Conservation (phyloP, 2,113 vertebrate genomes). For the Fulica atra region DNA sequence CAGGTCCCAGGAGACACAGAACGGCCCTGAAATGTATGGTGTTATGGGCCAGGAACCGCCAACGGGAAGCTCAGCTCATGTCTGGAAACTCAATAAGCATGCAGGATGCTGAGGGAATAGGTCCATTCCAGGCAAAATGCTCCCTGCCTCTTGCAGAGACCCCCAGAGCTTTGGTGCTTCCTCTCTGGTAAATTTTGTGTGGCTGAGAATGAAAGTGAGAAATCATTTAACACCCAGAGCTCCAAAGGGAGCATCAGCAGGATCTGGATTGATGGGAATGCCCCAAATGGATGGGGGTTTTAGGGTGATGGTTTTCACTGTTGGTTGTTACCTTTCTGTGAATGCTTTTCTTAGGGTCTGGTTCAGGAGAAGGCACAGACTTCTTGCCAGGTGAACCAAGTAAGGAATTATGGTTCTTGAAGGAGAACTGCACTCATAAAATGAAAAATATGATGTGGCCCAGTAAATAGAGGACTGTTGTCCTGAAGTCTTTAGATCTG, state of each 20-base stretch:
- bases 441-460: background rate
- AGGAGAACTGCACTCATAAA: background rate
- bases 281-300: background rate
- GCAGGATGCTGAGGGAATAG: background rate
- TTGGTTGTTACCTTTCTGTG: background rate
- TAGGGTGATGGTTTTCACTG: background rate
- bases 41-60: background rate
- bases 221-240: background rate
- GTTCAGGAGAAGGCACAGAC: background rate
- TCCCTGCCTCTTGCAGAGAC: background rate
- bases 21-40: accelerated
- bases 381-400: background rate
- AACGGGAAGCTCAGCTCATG: background rate
- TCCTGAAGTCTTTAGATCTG: background rate
- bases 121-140: background rate
- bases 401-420: background rate
- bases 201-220: background rate
- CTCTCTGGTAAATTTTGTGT: background rate
- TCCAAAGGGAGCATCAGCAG: background rate
- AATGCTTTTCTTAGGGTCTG: background rate
- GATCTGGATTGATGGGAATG: background rate
- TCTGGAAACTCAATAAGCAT: background rate
- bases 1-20: background rate
- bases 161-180: background rate
- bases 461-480: background rate